Base-by-base conservation (phyloP, 2,113 vertebrate genomes). In the Tetrao urogallus region DNA sequence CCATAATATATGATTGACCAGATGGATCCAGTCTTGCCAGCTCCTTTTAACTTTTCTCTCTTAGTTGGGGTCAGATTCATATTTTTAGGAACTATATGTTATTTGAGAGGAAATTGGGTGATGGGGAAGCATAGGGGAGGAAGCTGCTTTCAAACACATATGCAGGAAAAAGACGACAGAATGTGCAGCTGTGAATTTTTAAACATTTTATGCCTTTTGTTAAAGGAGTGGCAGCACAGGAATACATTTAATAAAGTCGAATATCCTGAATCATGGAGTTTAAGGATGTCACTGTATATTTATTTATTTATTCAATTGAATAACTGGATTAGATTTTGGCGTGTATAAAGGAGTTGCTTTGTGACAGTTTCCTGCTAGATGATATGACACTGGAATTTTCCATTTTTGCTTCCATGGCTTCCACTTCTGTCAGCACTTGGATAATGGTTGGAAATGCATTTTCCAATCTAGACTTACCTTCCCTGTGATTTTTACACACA, bases 171-270 rank as follows among this genome's bases (percentile, higher is more conserved):
- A 84, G 38, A 84, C 82, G 20, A 34, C 48, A 48, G 18, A 43
- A 82, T n/a, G 30, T 75, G 22, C 48, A 90, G 73, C n/a, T 87
- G 48, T 45, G 54, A 54, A 65, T 79, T 91, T 93, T 92, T 71
- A 89, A 89, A 48, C 6, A 42, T 78, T 57, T 78, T 78, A 72
- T 75, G 40, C 7, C 65, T 73, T 87, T 87, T 81, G 48, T 82
- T 36, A 85, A 86, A 45, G 54, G 20, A 63, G 75, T 66, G 27
- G 36, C 48, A 70, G 28, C 32, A 50, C 18, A 70, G 36, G n/a
- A 92, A 61, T 86, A 92, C 24, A 86, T 61, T 81, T 72, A 61
- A 74, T 7, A 11, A 86, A 89, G 87, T 13, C 0, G 2, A 32
- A 6, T 80, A 66, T 73, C 16, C 18, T 66, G 72, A 74, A 50